Conservation (phyloP, 2,888 invertebrate species). For the Resseliella maxima region DNA sequence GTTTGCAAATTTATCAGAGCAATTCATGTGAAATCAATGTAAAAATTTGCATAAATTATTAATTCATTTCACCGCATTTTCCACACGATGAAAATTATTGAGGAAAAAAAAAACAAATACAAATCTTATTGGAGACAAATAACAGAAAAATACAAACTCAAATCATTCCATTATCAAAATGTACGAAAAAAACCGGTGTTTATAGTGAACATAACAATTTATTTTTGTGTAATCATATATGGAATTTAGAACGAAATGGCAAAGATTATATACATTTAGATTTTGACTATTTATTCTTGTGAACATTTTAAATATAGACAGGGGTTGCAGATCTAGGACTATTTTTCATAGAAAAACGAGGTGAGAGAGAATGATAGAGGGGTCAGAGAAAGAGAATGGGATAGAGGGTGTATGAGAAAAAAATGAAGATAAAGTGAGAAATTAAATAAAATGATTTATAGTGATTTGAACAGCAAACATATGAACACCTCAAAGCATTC, state of each 20-base stretch:
- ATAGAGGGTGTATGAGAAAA: no score
- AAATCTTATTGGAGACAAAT: background rate
- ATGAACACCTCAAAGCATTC: background rate
- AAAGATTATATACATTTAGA: background rate
- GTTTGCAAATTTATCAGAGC: no score
- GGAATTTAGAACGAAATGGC: background rate
- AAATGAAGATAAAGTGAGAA: no score
- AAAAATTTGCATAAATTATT: no score
- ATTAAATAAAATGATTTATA: background rate
- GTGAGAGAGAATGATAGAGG: no score
- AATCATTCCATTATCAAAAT: background rate
- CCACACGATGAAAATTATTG: background rate
- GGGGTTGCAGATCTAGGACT: background rate
- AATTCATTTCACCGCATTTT: no score
- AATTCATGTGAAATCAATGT: no score
- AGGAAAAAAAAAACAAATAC: background rate
- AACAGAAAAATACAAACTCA: background rate
- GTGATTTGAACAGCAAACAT: background rate
- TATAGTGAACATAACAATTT: background rate
- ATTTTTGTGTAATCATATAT: constrained; percentile 16
- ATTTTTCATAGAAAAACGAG: background rate
- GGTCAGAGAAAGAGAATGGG: no score
- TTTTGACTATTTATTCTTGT: constrained; percentile 37
- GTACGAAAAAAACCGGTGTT: constrained; percentile 12
- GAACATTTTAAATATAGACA: background rate